Evolutionary conservation across 1,140 invertebrate genomes (phyloP), one percentile per base, ranked within the genome.

Genomic region (Drosophila trapezifrons): DNA sequence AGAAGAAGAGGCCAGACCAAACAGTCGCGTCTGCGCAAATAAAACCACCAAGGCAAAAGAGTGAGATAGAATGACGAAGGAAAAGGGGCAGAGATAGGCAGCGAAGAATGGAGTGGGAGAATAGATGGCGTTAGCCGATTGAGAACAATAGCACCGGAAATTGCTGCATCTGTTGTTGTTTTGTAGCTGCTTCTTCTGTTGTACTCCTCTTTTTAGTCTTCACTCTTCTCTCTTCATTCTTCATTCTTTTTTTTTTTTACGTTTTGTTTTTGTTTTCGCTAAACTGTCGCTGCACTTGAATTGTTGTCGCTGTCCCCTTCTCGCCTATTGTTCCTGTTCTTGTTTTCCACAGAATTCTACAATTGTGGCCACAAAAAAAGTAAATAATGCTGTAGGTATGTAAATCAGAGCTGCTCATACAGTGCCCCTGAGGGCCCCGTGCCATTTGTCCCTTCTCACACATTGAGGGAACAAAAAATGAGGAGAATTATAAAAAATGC

Each of bases 161-260:
- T 85, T 86, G 85, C 80, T 85, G 81, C 81, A 85, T 85, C 82
- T 86, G 81, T 86, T 84, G 81, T 85, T 81, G 81, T 85, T 74
- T 60, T 73, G 60, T 71, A 38, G 59, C 47, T 58, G 52, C 49
- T 43, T 40, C 46, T 63, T 32, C 71, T 69, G 54, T 40, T 62
- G 22, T 49, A 25, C 49, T 51, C 40, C 55, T 45, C 52, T 52
- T 22, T 22, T 76, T 47, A 35, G 29, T 60, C 47, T 49, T 46
- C 60, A 38, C 57, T 25, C 35, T 47, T 57, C 35, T 56, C 71
- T 42, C 52, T 42, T 13, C 29, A 32, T 32, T 32, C 29, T 43
- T 58, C 51, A 43, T 42, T 59, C 18, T 58, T 35, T 65, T 37
- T 45, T 15, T 18, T 54, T 54, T 43, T 8, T 43, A 43, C 10